These are phyloP conservation scores for Periparus ater DNA, from an alignment of 2,797 vertebrate species.

Conservation along the genomic window DNA sequence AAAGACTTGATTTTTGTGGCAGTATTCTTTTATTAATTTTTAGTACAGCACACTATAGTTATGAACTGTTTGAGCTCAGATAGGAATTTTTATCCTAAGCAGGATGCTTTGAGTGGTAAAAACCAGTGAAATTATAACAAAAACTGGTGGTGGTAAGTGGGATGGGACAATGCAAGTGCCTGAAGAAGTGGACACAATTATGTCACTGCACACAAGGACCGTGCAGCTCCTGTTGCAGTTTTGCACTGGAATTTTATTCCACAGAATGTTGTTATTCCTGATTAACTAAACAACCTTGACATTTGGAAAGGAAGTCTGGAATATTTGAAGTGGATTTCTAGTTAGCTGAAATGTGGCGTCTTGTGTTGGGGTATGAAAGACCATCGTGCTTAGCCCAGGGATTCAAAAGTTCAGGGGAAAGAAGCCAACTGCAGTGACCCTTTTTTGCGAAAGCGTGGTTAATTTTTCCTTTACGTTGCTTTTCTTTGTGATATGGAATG, in stretches of 20 bases:
- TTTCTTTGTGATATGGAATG: not conserved
- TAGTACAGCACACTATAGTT: not conserved
- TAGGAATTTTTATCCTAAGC: not conserved
- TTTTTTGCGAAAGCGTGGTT: conserved; percentile 11
- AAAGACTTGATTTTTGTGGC: not conserved
- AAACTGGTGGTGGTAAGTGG: not conserved
- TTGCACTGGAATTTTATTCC: conserved; percentile 1
- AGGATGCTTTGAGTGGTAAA: not conserved
- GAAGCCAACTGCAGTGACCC: not conserved
- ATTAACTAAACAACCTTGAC: conserved; percentile 52
- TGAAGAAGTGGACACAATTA: not conserved
- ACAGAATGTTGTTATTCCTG: conserved; percentile 17
- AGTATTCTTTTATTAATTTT: not conserved
- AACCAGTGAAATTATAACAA: not conserved
- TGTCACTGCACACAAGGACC: not conserved
- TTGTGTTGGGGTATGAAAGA: not conserved
- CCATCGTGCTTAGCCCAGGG: conserved; percentile 25
- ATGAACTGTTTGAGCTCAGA: not conserved
- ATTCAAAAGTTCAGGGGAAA: conserved; percentile 38
- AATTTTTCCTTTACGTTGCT: conserved; percentile 19
- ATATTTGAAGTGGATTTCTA: conserved; percentile 44
- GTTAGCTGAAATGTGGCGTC: conserved; percentile 10
- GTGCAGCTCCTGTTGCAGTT: not conserved
- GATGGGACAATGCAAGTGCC: not conserved
- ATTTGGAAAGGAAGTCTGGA: conserved; percentile 43